Evolutionary conservation across 2,113 vertebrate species (phyloP).

Genomic region (Chaetops frenatus): DNA sequence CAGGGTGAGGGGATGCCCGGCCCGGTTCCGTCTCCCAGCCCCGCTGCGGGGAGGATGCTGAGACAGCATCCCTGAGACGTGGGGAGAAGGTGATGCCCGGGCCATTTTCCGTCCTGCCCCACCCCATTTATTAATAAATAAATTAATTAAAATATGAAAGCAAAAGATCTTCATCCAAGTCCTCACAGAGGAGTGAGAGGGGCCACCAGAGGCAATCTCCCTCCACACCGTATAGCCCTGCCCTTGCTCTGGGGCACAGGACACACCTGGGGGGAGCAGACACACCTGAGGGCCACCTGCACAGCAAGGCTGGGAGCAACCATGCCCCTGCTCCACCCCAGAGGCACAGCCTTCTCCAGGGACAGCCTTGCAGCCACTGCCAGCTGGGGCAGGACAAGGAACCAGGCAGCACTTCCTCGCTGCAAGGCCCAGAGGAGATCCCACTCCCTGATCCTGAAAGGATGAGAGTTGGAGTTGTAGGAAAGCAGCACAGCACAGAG

Average conservation of each 20-base stretch:
- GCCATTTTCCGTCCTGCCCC: neutral
- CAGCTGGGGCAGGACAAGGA: neutral
- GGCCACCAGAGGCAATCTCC: neutral
- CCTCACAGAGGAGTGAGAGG: rapidly evolving
- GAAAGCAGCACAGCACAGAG: neutral
- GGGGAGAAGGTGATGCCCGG: neutral
- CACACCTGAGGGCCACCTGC: neutral
- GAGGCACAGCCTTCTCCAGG: neutral
- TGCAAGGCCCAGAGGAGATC: neutral
- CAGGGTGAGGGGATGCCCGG: no score
- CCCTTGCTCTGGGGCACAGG: neutral
- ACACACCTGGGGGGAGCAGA: neutral
- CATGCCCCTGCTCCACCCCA: neutral
- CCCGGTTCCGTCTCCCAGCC: neutral
- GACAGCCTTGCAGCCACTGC: neutral
- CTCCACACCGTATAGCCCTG: rapidly evolving
- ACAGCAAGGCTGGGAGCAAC: neutral
- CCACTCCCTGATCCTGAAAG: neutral
- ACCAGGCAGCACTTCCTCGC: neutral
- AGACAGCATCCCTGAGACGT: neutral
- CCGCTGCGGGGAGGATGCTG: neutral
- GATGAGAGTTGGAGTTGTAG: neutral
- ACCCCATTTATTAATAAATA: neutral
- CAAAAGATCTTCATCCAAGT: neutral
- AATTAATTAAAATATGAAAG: neutral